Conservation (phyloP, 2,797 vertebrate species). For the Ciconia nigra region DNA sequence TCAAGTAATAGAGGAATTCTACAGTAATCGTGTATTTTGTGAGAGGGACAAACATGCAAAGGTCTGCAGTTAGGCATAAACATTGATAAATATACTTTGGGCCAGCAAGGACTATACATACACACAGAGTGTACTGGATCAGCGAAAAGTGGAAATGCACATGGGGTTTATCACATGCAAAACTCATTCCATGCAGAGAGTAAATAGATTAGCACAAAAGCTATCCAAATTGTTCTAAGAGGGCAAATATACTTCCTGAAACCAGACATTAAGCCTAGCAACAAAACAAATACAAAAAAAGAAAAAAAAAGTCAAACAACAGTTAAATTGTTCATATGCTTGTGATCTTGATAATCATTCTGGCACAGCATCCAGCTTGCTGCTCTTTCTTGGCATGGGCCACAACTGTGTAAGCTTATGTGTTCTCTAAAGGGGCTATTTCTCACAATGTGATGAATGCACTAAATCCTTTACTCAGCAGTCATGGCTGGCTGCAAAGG, state of each 20-base stretch:
- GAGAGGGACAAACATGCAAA: neutral
- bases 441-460: neutral
- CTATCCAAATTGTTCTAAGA: neutral
- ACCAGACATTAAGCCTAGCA: neutral
- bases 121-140: neutral
- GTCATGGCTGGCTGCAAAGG: neutral
- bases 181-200: neutral
- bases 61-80: neutral
- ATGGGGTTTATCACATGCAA: neutral
- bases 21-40: neutral
- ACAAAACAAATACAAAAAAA: neutral
- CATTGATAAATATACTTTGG: neutral
- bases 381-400: neutral
- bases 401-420: neutral
- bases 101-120: neutral
- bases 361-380: neutral
- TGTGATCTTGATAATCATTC: constrained; percentile 18
- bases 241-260: neutral
- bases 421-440: neutral
- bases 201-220: neutral
- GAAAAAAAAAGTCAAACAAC: neutral
- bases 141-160: neutral
- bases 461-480: neutral
- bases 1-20: neutral
- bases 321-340: neutral